Percentiles rank a stretch among this genome's conserved stretches.
Evolutionary conservation across 2,113 vertebrate species (phyloP).

Genomic region (Dromiciops gliroides): DNA sequence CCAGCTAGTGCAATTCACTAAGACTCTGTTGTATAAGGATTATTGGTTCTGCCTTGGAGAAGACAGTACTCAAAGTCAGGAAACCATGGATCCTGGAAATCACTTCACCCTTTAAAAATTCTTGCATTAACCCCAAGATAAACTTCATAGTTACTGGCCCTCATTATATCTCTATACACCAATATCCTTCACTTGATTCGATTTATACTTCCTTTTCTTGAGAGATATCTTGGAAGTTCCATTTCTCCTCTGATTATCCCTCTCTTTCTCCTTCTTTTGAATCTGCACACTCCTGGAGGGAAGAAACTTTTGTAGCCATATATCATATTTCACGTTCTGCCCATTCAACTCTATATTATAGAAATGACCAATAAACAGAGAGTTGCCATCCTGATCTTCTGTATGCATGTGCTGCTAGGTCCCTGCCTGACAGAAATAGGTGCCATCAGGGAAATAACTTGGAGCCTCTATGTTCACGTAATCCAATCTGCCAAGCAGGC

Average conservation of each 20-base stretch:
- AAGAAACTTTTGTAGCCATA: background rate
- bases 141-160: background rate
- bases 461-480: background rate
- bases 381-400: background rate
- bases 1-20: background rate
- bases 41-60: background rate
- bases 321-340: background rate
- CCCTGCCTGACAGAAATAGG: background rate
- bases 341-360: background rate
- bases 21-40: background rate
- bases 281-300: background rate
- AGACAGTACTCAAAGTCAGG: background rate
- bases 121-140: background rate
- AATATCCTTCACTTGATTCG: background rate
- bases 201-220: background rate
- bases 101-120: background rate
- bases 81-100: background rate
- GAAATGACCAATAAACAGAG: background rate
- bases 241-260: background rate
- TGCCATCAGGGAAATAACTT: constrained; percentile 24
- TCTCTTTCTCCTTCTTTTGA: background rate
- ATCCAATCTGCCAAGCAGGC: constrained; percentile 51
- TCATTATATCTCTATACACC: background rate
- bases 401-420: background rate
- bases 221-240: background rate